Conservation (phyloP, 2,113 vertebrate genomes). For the Malurus elegans region DNA sequence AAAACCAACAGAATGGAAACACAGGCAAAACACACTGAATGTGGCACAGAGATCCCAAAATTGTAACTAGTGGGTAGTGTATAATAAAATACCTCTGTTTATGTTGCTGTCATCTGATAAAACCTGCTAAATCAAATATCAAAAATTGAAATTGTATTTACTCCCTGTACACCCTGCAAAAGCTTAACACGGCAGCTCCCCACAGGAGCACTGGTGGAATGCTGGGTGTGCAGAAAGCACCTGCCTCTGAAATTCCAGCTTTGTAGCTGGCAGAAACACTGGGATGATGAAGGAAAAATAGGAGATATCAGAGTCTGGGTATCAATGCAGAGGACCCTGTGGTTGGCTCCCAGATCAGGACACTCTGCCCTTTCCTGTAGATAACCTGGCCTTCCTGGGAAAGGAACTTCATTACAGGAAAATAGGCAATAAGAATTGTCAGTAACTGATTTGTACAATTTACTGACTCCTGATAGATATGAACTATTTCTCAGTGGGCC, state of each 20-base stretch:
- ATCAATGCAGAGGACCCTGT: background rate
- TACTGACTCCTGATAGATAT: background rate
- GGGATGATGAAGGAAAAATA: background rate
- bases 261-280: background rate
- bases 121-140: background rate
- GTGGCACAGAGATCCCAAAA: background rate
- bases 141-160: background rate
- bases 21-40: background rate
- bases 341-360: background rate
- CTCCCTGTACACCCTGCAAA: background rate
- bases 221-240: background rate
- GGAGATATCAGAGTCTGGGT: background rate
- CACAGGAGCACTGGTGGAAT: rapidly evolving
- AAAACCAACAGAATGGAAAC: background rate
- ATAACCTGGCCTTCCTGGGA: background rate
- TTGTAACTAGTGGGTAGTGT: background rate
- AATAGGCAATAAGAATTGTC: background rate
- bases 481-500: background rate
- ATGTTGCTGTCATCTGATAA: background rate
- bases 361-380: background rate
- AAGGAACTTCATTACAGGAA: background rate
- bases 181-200: background rate
- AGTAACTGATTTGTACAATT: background rate
- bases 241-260: background rate
- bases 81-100: background rate